Evolutionary conservation across 2,113 vertebrate genomes (phyloP), one percentile per base, ranked within the genome.

Genomic region (Carollia perspicillata): DNA sequence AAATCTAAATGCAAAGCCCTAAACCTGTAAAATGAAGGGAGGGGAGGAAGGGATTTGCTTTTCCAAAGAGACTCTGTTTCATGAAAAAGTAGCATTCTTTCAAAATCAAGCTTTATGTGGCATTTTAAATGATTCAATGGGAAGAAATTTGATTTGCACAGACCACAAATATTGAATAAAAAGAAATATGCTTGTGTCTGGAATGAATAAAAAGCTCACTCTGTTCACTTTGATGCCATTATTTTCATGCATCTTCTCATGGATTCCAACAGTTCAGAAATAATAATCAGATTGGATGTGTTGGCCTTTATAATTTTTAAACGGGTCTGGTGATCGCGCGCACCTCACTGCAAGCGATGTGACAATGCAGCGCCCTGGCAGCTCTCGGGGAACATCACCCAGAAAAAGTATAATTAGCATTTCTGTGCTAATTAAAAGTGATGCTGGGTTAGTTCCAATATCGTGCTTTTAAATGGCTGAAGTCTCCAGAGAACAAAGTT

Each of bases 361-460:
- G 90, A 71, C 95, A 93, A 95, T 18, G 35, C 44, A 51, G 80
- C 33, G 53, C 23, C 78, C 69, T 97, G 96, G 97, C 85, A 97
- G 74, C 14, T 96, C 94, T 35, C 65, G 68, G 96, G 95, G 89
- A 97, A 47, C 71, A 96, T 93, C 89, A 90, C 75, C 47, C 63
- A 95, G 92, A 96, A 98, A 97, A 98, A 91, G 90, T 87, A 95
- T 94, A 98, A 98, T 96, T 96, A 96, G 94, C 68, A 78, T 97
- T 97, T 95, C 95, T 96, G 96, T 97, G 94, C 96, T 98, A 97
- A 98, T 97, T 98, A 97, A 97, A 96, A 97, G 92, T 92, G 90
- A 92, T 42, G 20, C 87, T 97, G 94, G 93, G 97, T 94, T 95
- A 89, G 93, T 97, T 97, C 84, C 97, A 97, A 98, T 97, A 97